Evolutionary conservation across 1,140 invertebrate species (phyloP).

Genomic region (Drosophila ananassae): DNA sequence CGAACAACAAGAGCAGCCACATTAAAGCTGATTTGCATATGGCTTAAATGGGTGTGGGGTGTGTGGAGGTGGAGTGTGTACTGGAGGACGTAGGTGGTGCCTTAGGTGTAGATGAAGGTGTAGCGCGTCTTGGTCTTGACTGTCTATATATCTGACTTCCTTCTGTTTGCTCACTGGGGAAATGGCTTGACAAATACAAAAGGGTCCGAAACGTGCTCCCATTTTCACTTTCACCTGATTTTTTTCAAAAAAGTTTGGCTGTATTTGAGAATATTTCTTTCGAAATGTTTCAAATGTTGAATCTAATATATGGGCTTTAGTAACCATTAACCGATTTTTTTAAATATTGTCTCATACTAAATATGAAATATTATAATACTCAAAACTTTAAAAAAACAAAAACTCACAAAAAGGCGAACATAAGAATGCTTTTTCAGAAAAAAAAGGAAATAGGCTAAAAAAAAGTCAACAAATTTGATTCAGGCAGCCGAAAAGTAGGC

Average conservation of each 20-base stretch:
- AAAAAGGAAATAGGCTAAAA: not conserved
- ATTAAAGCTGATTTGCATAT: slow-evolving; percentile 81
- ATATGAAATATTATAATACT: not conserved
- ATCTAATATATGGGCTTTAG: too few relatives aligned
- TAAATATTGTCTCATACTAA: too few relatives aligned
- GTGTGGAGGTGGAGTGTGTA: not conserved
- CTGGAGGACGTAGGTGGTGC: not conserved
- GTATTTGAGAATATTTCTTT: not conserved
- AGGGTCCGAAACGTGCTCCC: slow-evolving; percentile 6
- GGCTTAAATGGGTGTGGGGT: slow-evolving; percentile 33
- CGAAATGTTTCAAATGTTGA: too few relatives aligned
- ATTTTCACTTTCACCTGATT: slow-evolving; percentile 24
- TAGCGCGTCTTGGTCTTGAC: slow-evolving; percentile 42
- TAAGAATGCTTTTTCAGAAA: not conserved
- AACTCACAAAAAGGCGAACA: not conserved
- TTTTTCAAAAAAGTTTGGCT: not conserved
- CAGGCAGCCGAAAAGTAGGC: slow-evolving; percentile 54
- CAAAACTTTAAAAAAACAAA: not conserved
- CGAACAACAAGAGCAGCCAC: slow-evolving; percentile 32
- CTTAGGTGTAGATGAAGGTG: not conserved
- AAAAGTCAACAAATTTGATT: slow-evolving; percentile 26
- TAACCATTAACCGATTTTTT: too few relatives aligned
- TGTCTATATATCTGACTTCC: slow-evolving; percentile 27
- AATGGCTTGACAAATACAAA: slow-evolving; percentile 72
- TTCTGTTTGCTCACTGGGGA: slow-evolving; percentile 11